A percentile compares a stretch with the other conserved stretches of the same genome.
Evolutionary conservation across 2,113 vertebrate genomes (phyloP).

Genomic region (Campylomormyrus numenius): DNA sequence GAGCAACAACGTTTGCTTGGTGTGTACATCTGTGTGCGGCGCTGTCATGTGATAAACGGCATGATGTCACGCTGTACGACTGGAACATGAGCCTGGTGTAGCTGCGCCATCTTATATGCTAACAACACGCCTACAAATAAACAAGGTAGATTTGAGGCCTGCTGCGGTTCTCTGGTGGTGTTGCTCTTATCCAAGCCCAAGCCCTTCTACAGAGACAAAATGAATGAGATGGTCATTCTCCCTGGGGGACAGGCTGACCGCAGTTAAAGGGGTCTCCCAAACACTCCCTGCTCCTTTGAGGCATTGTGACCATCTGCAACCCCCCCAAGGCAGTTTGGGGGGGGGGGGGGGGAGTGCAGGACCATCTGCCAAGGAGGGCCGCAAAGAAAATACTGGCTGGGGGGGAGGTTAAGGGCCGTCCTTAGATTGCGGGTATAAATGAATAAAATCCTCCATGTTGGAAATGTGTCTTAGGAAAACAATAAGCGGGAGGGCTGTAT

Average conservation of each 20-base stretch:
- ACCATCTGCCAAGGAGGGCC: conserved; percentile 6
- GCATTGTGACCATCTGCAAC: not conserved
- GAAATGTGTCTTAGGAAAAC: not conserved
- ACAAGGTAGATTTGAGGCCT: not conserved
- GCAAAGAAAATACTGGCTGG: not conserved
- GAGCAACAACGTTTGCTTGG: not conserved
- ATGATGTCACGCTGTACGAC: not conserved
- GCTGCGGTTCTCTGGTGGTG: not conserved
- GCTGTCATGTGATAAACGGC: not conserved
- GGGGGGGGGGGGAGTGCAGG: not conserved
- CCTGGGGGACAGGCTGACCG: not conserved
- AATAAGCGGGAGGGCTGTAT: not conserved
- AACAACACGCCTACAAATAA: not conserved
- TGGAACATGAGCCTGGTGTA: not conserved
- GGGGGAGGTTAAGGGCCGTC: not conserved
- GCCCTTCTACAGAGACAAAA: not conserved
- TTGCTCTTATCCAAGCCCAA: not conserved
- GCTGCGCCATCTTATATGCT: not conserved
- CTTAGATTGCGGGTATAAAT: not conserved
- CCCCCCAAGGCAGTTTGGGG: not conserved
- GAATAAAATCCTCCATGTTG: not conserved
- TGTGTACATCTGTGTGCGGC: not conserved
- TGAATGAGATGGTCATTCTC: not conserved
- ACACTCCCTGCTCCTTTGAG: not conserved
- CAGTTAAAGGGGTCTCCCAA: not conserved